Conservation (phyloP, 2,888 invertebrate species). For the Synergus laeviventris region DNA sequence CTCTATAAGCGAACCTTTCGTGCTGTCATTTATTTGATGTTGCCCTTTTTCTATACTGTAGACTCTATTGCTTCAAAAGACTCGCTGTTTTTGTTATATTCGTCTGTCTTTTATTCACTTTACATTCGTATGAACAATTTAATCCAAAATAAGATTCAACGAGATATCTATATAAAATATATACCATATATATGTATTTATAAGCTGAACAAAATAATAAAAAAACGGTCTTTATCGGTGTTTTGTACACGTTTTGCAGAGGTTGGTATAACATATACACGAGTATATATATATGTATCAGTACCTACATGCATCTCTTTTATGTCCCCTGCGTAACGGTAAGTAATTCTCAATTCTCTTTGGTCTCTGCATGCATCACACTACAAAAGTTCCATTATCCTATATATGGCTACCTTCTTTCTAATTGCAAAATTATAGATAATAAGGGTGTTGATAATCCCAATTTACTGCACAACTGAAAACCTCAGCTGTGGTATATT, state of each 20-base stretch:
- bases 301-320: conserved; percentile 16
- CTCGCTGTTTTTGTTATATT: too few species aligned
- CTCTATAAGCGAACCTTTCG: background rate
- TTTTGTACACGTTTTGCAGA: conserved; percentile 29
- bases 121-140: too few species aligned
- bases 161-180: too few species aligned
- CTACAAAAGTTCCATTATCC: conserved; percentile 29
- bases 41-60: background rate
- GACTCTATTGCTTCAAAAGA: background rate
- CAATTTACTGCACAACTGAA: conserved; percentile 6
- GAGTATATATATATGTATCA: too few species aligned
- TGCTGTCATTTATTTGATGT: background rate
- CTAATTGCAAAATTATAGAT: conserved; percentile 33
- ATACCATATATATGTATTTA: too few species aligned
- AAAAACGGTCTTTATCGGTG: background rate
- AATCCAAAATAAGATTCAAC: too few species aligned
- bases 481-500: background rate
- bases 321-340: conserved; percentile 34
- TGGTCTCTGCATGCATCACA: conserved; percentile 18
- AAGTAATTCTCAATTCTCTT: conserved; percentile 38
- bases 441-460: conserved; percentile 33
- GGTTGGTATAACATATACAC: too few species aligned
- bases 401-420: conserved; percentile 23
- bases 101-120: too few species aligned
- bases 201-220: too few species aligned